Base-by-base conservation (phyloP, 2,888 invertebrate genomes). In the Leptopterna dolabrata region DNA sequence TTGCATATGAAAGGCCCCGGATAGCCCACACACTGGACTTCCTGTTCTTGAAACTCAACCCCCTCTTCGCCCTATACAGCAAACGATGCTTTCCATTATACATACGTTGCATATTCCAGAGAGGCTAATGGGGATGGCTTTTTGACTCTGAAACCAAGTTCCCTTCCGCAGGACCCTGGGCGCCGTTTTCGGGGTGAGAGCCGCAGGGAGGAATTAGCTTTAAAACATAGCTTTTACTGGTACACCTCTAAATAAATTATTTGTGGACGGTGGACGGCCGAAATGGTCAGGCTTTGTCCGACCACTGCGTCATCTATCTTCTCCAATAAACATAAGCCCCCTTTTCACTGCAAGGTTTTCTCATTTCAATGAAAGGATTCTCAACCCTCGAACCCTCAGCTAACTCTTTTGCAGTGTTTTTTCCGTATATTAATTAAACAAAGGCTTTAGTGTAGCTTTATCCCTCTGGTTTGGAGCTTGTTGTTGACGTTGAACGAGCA, bases 51-150 rank as follows among this genome's bases (percentile, higher is more conserved):
- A 71, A 71, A 43, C 73, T 24, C 24, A 51, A 55, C 9, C 29
- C 27, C 36, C 43, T 24, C 9, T 55, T 29, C 43, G 3, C 27
- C 11, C 78, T 43, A 7, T 76, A 78, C 27, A n/a, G 78, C 78
- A n/a, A 73, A 41, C 63, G 63, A 63, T 63, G 63, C 78, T 83
- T n/a, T 85, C 76, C 76, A 85, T 85, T 85, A 85, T 86, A 78
- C 80, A 86, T 86, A 78, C 86, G 86, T 78, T 86, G 86, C 86
- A 86, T 86, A 86, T 86, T 86, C 86, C 78, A 63, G n/a, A 63
- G 78, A 51, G 78, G 86, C 86, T 86, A 86, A 86, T 86, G 86
- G 86, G 76, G 78, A 78, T 45, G 76, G 85, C 85, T 85, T 86
- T 86, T 86, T 30, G 86, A 55, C 86, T 78, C 86, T 19, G 30